A percentile compares a stretch with the other conserved stretches of the same genome.
Evolutionary conservation across 2,888 invertebrate genomes (phyloP).

Genomic region (Caenorhabditis sulstoni): DNA sequence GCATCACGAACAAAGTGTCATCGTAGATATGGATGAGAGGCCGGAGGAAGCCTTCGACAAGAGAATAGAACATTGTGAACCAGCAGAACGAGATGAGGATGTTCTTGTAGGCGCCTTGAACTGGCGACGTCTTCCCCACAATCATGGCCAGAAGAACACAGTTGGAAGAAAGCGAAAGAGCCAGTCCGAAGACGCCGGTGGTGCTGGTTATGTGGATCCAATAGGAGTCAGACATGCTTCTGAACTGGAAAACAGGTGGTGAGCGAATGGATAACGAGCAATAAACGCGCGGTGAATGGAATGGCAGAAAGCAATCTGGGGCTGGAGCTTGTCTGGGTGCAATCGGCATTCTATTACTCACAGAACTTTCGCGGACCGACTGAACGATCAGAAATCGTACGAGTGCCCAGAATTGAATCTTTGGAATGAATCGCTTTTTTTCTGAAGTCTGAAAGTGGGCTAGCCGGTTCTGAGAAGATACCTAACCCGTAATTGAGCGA

Average conservation of each 20-base stretch:
- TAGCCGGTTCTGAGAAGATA: too few species aligned
- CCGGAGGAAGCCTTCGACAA: slow-evolving; percentile 20
- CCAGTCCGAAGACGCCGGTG: slow-evolving; percentile 19
- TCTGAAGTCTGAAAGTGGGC: too few species aligned
- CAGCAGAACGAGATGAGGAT: slow-evolving; percentile 22
- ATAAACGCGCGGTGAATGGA: not conserved
- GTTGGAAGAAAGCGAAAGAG: slow-evolving; percentile 19
- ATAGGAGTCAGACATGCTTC: slow-evolving; percentile 19
- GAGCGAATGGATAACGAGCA: not conserved
- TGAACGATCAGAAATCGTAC: too few species aligned
- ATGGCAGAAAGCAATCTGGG: not conserved
- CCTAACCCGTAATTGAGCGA: too few species aligned
- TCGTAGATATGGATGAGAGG: slow-evolving; percentile 42
- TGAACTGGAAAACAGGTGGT: not conserved
- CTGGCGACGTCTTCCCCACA: not conserved
- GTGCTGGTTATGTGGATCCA: slow-evolving; percentile 26
- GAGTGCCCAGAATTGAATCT: too few species aligned
- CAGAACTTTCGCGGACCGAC: too few species aligned
- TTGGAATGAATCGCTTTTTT: too few species aligned
- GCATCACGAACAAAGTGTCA: slow-evolving; percentile 44
- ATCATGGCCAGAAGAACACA: not conserved
- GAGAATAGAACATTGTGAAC: slow-evolving; percentile 38
- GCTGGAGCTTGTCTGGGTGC: not conserved
- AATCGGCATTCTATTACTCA: too few species aligned
- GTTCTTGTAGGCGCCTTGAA: slow-evolving; percentile 25